Conservation (phyloP, 1,140 invertebrate species). For the Pseudomyrmex cubaensis region DNA sequence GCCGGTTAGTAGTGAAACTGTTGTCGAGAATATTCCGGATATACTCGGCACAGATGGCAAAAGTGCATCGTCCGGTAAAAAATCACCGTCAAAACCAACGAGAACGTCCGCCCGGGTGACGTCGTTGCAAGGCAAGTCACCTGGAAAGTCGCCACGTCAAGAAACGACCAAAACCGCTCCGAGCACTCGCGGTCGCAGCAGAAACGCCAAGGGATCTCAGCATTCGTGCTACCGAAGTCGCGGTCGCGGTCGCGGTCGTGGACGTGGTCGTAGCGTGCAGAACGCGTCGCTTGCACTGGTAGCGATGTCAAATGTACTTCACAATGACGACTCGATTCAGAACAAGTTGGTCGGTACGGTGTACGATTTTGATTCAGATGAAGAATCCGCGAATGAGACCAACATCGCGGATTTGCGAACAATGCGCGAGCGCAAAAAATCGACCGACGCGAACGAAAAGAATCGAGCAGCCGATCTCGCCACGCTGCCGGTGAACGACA, state of each 20-base stretch:
- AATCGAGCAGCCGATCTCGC: constrained; percentile 67
- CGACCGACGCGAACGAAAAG: constrained; percentile 89
- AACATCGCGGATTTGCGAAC: constrained; percentile 92
- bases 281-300: constrained; percentile 76
- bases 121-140: constrained; percentile 88
- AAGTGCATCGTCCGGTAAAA: constrained; percentile 84
- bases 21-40: constrained; percentile 58
- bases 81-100: constrained; percentile 88
- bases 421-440: constrained; percentile 92
- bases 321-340: constrained; percentile 87
- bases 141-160: constrained; percentile 91
- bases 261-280: constrained; percentile 84
- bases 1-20: constrained; percentile 24
- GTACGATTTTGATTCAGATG: constrained; percentile 94
- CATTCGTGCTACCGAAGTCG: constrained; percentile 82
- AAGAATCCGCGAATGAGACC: constrained; percentile 91
- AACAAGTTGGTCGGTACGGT: constrained; percentile 94
- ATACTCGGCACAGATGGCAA: constrained; percentile 64
- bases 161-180: constrained; percentile 60
- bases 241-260: constrained; percentile 89
- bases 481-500: constrained; percentile 81
- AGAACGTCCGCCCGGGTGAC: constrained; percentile 88
- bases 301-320: constrained; percentile 78
- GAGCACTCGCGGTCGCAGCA: constrained; percentile 76
- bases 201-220: constrained; percentile 85